Evolutionary conservation across 2,888 invertebrate species (phyloP), one percentile per base, ranked within the genome.

Genomic region (Leptinotarsa peninsularis): DNA sequence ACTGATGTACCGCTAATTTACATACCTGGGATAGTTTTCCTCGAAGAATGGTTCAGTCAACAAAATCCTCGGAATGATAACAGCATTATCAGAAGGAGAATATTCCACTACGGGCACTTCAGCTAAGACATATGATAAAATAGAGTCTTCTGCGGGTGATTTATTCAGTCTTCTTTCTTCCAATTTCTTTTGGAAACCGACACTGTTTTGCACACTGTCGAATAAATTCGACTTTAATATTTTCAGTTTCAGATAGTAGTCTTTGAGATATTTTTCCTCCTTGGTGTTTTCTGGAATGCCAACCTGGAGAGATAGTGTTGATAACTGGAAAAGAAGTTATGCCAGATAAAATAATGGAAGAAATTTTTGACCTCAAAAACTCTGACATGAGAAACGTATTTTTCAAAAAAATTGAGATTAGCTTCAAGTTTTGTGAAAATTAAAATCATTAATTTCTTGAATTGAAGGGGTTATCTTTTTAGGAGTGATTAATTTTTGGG

Each of bases 161-260:
- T 84, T 83, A 4, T 82, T 83, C 49, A 90, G 83, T 67, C 87
- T 83, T 60, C 83, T 85, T 80, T 89, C 88, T 75, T 89, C 87
- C 49, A 87, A 81, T 74, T 87, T 86, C 69, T 88, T 86, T 52
- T 88, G 82, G 81, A 90, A 91, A 3, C 81, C 81, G 58, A 90
- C 87, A 0, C 89, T 88, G 80, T 89, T 88, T 63, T 88, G 85
- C 4, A 90, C 85, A 82, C 91, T 91, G 73, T 87, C 86, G 81
- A 91, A 91, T 78, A 91, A 89, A 82, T 91, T 89, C 23, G 88
- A 85, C 79, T 88, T 89, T 80, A 91, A 88, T 58, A 91, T 87
- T 33, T 85, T 87, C 67, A 90, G 82, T 67, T 87, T 83, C 18
- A 81, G 82, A 82, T 90, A 90, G 78, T 88, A 88, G 13, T 86